Percentiles rank a stretch among this genome's conserved stretches.
Evolutionary conservation across 2,888 invertebrate genomes (phyloP).

Genomic region (Synanthedon formicaeformis): DNA sequence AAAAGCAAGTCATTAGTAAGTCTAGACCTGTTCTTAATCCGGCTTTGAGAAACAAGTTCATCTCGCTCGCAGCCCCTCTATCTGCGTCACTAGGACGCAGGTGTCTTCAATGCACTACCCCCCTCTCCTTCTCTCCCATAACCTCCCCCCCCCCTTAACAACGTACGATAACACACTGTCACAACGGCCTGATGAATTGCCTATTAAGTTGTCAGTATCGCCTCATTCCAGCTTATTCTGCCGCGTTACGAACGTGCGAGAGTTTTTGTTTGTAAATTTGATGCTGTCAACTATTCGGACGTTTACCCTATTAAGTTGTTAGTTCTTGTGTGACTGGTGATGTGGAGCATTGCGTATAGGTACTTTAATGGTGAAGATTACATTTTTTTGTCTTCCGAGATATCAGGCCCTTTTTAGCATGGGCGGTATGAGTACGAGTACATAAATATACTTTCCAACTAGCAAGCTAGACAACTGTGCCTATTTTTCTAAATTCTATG

Average conservation of each 20-base stretch:
- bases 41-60: constrained; percentile 43
- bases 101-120: constrained; percentile 30
- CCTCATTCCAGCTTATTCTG: neutral
- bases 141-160: constrained; percentile 13
- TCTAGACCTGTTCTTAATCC: constrained; percentile 38
- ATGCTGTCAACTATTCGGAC: constrained; percentile 17
- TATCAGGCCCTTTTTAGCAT: too few relatives aligned
- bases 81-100: constrained; percentile 45
- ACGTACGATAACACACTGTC: constrained; percentile 53
- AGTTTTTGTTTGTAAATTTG: neutral
- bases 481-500: too few relatives aligned
- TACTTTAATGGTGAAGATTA: too few relatives aligned
- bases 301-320: constrained; percentile 28
- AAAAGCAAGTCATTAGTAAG: constrained; percentile 38
- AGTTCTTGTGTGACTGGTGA: neutral
- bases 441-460: too few relatives aligned
- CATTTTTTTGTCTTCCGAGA: too few relatives aligned
- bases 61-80: constrained; percentile 33
- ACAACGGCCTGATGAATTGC: constrained; percentile 60
- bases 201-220: constrained; percentile 44
- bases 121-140: constrained; percentile 1
- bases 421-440: too few relatives aligned
- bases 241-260: neutral
- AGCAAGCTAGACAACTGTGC: too few relatives aligned
- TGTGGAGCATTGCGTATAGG: too few relatives aligned